These are phyloP conservation scores for Glyphotaelius pellucidus DNA, from an alignment of 2,888 invertebrate genomes.

Conservation along the genomic window DNA sequence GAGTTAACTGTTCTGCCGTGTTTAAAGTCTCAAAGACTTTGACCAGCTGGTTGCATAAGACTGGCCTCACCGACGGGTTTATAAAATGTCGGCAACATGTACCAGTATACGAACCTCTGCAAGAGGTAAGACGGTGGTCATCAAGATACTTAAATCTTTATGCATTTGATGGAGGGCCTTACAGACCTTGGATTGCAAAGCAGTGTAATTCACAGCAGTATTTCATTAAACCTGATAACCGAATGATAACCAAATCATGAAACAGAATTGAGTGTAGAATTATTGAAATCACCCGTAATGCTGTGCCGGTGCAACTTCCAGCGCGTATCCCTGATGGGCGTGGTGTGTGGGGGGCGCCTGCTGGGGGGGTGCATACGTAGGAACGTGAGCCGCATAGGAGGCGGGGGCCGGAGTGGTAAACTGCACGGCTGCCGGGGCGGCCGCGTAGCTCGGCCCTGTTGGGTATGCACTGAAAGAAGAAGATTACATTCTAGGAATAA, in stretches of 20 bases:
- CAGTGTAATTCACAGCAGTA: no score
- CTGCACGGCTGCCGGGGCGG: slow-evolving; percentile 28
- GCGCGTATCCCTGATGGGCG: slow-evolving; percentile 25
- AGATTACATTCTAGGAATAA: neutral
- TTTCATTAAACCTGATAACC: no score
- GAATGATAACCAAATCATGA: no score
- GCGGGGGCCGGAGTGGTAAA: slow-evolving; percentile 30
- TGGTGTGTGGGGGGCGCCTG: neutral
- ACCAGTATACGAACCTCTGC: no score
- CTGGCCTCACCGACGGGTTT: neutral
- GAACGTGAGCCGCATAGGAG: slow-evolving; percentile 29
- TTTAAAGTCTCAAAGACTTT: no score
- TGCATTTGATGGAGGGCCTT: no score
- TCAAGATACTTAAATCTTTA: no score
- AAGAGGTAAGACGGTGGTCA: no score
- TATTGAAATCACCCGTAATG: slow-evolving; percentile 35
- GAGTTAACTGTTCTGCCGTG: no score
- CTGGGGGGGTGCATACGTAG: slow-evolving; percentile 43
- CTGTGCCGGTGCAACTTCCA: slow-evolving; percentile 26
- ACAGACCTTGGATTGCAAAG: no score
- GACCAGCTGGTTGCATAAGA: no score
- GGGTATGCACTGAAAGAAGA: slow-evolving; percentile 47
- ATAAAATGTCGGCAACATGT: neutral
- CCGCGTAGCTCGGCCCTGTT: slow-evolving; percentile 1
- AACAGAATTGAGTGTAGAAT: neutral